Evolutionary conservation across 1,140 invertebrate species (phyloP).

Genomic region (Caenorhabditis briggsae): DNA sequence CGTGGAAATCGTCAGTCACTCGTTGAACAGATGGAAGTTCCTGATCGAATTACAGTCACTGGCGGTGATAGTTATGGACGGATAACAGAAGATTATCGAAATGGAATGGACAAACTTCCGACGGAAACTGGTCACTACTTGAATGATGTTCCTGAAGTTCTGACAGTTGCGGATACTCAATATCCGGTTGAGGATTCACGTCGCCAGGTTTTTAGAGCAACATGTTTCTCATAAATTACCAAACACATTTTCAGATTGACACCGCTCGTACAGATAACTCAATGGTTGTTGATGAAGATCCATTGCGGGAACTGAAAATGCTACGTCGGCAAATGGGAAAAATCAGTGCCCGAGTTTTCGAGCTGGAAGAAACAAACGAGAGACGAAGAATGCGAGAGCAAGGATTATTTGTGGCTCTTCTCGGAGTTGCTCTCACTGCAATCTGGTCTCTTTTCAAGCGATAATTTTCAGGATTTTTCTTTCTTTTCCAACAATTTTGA

Average conservation of each 20-base stretch:
- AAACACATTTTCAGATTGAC: background rate
- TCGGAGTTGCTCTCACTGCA: background rate
- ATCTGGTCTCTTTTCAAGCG: slow-evolving; percentile 15
- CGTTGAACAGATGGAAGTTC: slow-evolving; percentile 54
- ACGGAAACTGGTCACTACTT: slow-evolving; percentile 31
- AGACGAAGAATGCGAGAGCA: slow-evolving; percentile 17
- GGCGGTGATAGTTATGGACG: slow-evolving; percentile 40
- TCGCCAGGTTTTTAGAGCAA: background rate
- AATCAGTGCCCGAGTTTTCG: slow-evolving; percentile 32
- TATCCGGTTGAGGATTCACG: slow-evolving; percentile 45
- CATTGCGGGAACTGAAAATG: slow-evolving; percentile 36
- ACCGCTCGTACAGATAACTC: slow-evolving; percentile 26
- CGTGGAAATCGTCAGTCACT: slow-evolving; percentile 35
- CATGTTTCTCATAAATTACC: background rate
- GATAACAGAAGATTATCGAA: slow-evolving; percentile 18
- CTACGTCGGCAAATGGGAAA: slow-evolving; percentile 36
- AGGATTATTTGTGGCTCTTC: slow-evolving; percentile 22
- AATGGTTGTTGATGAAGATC: slow-evolving; percentile 46
- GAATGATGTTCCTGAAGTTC: slow-evolving; percentile 30
- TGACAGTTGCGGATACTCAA: slow-evolving; percentile 39
- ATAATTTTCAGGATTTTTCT: background rate
- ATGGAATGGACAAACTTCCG: slow-evolving; percentile 17
- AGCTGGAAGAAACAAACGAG: slow-evolving; percentile 50
- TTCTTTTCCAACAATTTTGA: background rate
- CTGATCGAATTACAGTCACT: slow-evolving; percentile 34